These are phyloP conservation scores for Enteromius treurensis DNA, from an alignment of 2,797 vertebrate genomes.

Conservation along the genomic window DNA sequence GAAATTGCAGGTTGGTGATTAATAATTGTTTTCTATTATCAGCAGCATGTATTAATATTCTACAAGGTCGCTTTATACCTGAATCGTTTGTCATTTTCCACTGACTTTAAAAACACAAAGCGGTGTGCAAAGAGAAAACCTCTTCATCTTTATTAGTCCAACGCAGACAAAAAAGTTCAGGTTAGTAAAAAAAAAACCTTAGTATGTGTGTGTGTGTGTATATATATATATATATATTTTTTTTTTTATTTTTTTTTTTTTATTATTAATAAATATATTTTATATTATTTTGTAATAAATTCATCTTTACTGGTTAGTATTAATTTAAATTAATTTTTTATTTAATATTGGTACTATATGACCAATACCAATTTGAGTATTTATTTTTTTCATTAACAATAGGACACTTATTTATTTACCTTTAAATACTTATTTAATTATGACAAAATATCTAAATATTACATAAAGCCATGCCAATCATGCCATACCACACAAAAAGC, in stretches of 20 bases:
- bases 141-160: neutral
- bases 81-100: conserved; percentile 8
- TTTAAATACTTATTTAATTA: no score
- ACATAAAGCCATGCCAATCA: neutral
- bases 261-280: no score
- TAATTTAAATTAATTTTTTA: neutral
- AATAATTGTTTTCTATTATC: conserved; percentile 8
- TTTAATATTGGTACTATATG: no score
- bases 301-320: neutral
- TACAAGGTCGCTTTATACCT: neutral
- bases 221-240: no score
- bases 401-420: no score
- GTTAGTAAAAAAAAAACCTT: neutral
- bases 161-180: neutral
- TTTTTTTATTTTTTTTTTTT: no score
- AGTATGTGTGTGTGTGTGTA: no score
- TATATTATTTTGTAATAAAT: neutral
- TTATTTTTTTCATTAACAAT: no score
- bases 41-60: neutral
- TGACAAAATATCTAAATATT: no score
- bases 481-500: neutral
- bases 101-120: neutral
- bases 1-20: neutral
- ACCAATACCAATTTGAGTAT: no score
- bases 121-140: neutral